These are phyloP conservation scores for Fissipunctia ypsillon DNA, from an alignment of 2,888 invertebrate genomes.

Conservation along the genomic window DNA sequence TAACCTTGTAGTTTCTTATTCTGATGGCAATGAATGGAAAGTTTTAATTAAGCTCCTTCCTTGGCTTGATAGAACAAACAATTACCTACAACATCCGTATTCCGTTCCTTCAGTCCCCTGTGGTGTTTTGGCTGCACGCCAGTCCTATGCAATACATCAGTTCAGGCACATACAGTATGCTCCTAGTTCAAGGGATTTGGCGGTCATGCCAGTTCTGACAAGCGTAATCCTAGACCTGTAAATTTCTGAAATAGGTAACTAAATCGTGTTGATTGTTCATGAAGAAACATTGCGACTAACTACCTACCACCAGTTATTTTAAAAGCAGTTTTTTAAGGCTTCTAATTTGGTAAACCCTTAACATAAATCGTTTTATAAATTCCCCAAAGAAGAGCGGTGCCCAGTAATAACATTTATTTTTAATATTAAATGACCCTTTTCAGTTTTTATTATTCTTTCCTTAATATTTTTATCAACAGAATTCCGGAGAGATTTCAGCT, in stretches of 20 bases:
- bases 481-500: conserved; percentile 56
- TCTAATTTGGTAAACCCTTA: conserved; percentile 18
- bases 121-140: conserved; percentile 47
- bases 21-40: not conserved
- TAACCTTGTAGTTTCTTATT: not conserved
- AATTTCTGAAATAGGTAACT: not conserved
- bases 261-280: not conserved
- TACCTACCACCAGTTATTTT: not conserved
- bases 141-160: conserved; percentile 45
- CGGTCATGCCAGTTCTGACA: conserved; percentile 27
- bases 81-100: conserved; percentile 31
- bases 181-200: conserved; percentile 19
- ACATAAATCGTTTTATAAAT: conserved; percentile 36
- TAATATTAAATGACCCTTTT: conserved; percentile 56
- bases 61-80: conserved; percentile 31
- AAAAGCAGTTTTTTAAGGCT: not conserved
- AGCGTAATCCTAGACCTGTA: conserved; percentile 21
- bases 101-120: conserved; percentile 3
- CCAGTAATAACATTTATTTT: conserved; percentile 55
- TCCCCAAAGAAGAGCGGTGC: conserved; percentile 33
- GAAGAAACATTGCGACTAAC: not conserved
- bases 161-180: not conserved
- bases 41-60: conserved; percentile 21
- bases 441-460: conserved; percentile 67
- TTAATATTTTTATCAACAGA: conserved; percentile 64